phyloP scores from a whole-genome alignment of 1,140 invertebrate species.

The Asbolus verrucosus region DNA sequence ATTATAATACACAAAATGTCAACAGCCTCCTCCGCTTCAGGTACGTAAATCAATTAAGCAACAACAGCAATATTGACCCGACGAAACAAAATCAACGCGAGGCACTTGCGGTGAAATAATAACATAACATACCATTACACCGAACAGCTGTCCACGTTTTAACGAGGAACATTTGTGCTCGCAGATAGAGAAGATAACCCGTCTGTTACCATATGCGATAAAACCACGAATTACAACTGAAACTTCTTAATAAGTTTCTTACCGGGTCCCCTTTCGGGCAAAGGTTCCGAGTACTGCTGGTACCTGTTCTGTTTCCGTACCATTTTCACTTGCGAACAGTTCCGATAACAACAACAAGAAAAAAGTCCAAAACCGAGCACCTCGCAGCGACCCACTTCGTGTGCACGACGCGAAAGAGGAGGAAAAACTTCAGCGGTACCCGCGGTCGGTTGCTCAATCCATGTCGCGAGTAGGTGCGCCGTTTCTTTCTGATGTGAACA shows the following conservation, averaged over 20 bases:
- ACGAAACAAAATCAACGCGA: too few species aligned
- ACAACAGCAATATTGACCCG: too few species aligned
- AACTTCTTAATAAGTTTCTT: conserved; percentile 59
- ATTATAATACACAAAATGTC: too few species aligned
- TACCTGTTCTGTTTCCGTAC: conserved; percentile 62
- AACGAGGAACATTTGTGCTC: too few species aligned
- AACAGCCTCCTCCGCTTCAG: too few species aligned
- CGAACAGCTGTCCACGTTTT: too few species aligned
- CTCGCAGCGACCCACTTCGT: conserved; percentile 6
- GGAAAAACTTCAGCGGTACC: neutral
- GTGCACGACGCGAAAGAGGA: conserved; percentile 19
- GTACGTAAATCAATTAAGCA: too few species aligned
- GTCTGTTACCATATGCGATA: conserved; percentile 30
- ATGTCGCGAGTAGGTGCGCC: too few species aligned
- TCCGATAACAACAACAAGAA: conserved; percentile 27
- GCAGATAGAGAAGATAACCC: too few species aligned
- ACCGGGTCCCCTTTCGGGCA: conserved; percentile 66
- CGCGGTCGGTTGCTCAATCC: neutral
- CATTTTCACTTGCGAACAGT: conserved; percentile 59
- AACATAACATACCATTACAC: too few species aligned
- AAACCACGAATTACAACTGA: too few species aligned
- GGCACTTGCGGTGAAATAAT: too few species aligned
- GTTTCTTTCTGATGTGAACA: neutral
- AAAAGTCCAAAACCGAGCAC: conserved; percentile 10
- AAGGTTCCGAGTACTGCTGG: conserved; percentile 60